Evolutionary conservation across 2,888 invertebrate genomes (phyloP).

Genomic region (Drosophila lutescens): DNA sequence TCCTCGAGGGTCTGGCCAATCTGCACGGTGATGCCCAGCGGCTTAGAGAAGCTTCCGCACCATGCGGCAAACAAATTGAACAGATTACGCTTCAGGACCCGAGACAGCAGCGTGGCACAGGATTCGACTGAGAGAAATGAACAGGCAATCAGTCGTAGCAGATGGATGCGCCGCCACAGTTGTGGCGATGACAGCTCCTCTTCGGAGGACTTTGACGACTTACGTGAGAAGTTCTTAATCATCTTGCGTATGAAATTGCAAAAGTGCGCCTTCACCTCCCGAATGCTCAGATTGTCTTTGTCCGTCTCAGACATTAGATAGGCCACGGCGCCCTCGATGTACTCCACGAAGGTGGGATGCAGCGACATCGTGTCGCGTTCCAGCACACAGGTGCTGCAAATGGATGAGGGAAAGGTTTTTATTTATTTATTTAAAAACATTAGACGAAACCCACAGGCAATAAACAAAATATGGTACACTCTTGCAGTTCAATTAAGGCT

Average conservation of each 20-base stretch:
- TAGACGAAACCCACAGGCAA: too few species aligned
- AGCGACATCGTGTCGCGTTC: conserved; percentile 93
- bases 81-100: conserved; percentile 93
- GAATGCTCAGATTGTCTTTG: conserved; percentile 93
- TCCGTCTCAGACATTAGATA: conserved; percentile 97
- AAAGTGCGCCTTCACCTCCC: conserved; percentile 96
- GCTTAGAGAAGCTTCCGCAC: conserved; percentile 94
- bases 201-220: conserved; percentile 82
- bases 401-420: neutral
- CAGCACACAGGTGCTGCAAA: conserved; percentile 90
- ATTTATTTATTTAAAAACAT: neutral
- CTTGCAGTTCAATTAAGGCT: too few species aligned
- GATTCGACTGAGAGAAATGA: conserved; percentile 89
- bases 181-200: conserved; percentile 17
- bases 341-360: conserved; percentile 95
- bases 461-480: too few species aligned
- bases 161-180: conserved; percentile 12
- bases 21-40: conserved; percentile 86
- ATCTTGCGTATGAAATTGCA: conserved; percentile 97
- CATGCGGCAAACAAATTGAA: conserved; percentile 97
- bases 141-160: conserved; percentile 15
- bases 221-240: conserved; percentile 96
- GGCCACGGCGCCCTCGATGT: conserved; percentile 96
- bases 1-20: conserved; percentile 85
- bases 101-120: conserved; percentile 92